Conservation (phyloP, 1,140 invertebrate species). For the Archivesica marissinica region DNA sequence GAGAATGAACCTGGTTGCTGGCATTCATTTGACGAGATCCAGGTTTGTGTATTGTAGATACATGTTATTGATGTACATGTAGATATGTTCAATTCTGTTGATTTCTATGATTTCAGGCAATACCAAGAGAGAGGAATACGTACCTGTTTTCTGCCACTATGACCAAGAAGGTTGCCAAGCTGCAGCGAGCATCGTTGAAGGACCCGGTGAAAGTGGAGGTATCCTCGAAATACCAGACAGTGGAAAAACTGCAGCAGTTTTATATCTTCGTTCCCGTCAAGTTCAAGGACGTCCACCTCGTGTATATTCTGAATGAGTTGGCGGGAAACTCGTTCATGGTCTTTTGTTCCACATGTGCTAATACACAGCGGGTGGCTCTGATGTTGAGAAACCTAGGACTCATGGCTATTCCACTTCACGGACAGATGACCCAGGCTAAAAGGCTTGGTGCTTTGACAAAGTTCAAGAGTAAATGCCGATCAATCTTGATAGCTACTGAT, state of each 20-base stretch:
- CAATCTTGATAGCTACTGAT: slow-evolving; percentile 98
- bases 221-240: slow-evolving; percentile 98
- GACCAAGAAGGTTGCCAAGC: slow-evolving; percentile 97
- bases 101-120: slow-evolving; percentile 82
- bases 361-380: slow-evolving; percentile 94
- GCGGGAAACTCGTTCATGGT: slow-evolving; percentile 98
- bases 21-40: neutral
- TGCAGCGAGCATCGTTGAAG: slow-evolving; percentile 96
- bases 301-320: slow-evolving; percentile 97
- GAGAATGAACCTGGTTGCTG: neutral
- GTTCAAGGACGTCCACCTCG: slow-evolving; percentile 98
- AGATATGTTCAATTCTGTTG: neutral
- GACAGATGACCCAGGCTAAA: slow-evolving; percentile 93
- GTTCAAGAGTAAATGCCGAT: slow-evolving; percentile 84
- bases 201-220: slow-evolving; percentile 97
- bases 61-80: no score
- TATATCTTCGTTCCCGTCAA: slow-evolving; percentile 98
- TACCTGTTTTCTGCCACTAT: slow-evolving; percentile 98
- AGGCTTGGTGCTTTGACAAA: slow-evolving; percentile 83
- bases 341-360: slow-evolving; percentile 97
- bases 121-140: slow-evolving; percentile 94
- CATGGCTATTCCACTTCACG: slow-evolving; percentile 97
- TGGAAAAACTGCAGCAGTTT: slow-evolving; percentile 97
- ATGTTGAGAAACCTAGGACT: slow-evolving; percentile 95
- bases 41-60: neutral